Conservation (phyloP, 1,140 invertebrate species). For the Ylistrum balloti region DNA sequence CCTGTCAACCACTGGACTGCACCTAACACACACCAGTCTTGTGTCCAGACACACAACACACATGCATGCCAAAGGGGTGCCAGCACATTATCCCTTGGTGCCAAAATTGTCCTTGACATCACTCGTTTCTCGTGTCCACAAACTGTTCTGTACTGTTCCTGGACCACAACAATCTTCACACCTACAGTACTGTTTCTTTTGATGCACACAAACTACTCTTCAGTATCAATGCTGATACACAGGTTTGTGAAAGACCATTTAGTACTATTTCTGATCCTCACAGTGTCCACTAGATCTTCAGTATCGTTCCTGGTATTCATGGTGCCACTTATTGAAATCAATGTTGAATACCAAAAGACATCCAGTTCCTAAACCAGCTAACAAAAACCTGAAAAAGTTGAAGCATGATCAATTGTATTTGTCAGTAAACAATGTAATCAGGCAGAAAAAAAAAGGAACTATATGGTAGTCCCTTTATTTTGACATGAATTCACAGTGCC, state of each 20-base stretch:
- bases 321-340: conserved; percentile 99
- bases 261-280: not conserved
- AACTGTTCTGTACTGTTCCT: too few relatives aligned
- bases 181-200: not conserved
- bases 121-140: too few relatives aligned
- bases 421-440: too few relatives aligned
- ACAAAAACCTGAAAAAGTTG: conserved; percentile 90
- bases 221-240: not conserved
- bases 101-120: not conserved
- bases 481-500: too few relatives aligned
- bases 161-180: too few relatives aligned
- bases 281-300: conserved; percentile 55
- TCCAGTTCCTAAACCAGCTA: conserved; percentile 97
- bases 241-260: not conserved
- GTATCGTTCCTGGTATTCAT: conserved; percentile 88
- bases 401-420: not conserved
- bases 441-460: too few relatives aligned
- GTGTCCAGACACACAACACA: not conserved
- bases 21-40: not conserved
- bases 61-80: not conserved
- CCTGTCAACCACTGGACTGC: too few relatives aligned
- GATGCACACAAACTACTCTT: not conserved
- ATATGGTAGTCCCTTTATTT: too few relatives aligned
- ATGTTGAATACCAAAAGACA: conserved; percentile 99
- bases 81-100: not conserved